Conservation (phyloP, 2,113 vertebrate species). For the Epinephelus fuscoguttatus region DNA sequence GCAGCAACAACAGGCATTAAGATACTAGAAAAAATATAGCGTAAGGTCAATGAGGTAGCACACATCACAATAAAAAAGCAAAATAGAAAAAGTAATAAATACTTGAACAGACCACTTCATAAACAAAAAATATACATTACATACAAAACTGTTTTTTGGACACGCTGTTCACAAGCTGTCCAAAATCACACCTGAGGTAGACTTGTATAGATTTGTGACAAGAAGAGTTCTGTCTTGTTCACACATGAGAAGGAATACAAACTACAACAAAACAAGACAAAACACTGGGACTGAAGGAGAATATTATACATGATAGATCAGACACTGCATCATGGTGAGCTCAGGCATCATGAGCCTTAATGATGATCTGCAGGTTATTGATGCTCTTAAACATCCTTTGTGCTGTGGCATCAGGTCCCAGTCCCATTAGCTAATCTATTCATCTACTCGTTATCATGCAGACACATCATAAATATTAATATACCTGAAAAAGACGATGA, state of each 20-base stretch:
- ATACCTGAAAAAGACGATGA: slow-evolving; percentile 40
- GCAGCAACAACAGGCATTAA: slow-evolving; percentile 34
- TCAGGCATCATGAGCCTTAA: slow-evolving; percentile 26
- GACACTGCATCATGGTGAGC: slow-evolving; percentile 9
- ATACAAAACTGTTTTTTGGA: slow-evolving; percentile 49
- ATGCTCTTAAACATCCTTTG: slow-evolving; percentile 17
- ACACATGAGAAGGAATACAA: slow-evolving; percentile 44
- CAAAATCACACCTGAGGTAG: slow-evolving; percentile 82
- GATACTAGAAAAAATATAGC: slow-evolving; percentile 11
- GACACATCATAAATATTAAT: slow-evolving; percentile 44
- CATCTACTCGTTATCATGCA: slow-evolving; percentile 61
- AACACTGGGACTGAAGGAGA: slow-evolving; percentile 8
- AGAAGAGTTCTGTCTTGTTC: slow-evolving; percentile 67
- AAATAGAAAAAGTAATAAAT: slow-evolving; percentile 47
- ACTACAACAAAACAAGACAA: slow-evolving; percentile 41
- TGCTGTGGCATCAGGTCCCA: not conserved
- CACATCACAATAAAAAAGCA: slow-evolving; percentile 12
- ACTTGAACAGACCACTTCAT: slow-evolving; percentile 9
- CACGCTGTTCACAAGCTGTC: slow-evolving; percentile 32
- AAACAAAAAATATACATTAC: slow-evolving; percentile 42
- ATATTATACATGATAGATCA: slow-evolving; percentile 16
- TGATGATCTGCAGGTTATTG: slow-evolving; percentile 23
- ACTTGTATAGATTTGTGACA: slow-evolving; percentile 83
- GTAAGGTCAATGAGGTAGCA: slow-evolving; percentile 44
- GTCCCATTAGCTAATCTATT: slow-evolving; percentile 45